phyloP scores from a whole-genome alignment of 2,888 invertebrate species.

The Tipula lateralis region DNA sequence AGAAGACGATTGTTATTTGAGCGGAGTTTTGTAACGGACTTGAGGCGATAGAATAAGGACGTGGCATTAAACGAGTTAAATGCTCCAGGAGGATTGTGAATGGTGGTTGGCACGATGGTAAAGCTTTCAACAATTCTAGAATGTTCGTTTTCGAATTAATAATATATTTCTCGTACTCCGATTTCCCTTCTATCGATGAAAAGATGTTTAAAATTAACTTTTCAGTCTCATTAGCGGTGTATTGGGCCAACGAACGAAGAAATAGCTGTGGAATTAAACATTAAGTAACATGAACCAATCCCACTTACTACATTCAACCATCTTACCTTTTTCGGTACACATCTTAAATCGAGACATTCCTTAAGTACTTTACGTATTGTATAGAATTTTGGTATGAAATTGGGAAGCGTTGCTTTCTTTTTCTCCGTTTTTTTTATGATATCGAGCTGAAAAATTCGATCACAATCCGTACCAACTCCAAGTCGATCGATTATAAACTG shows the following conservation, averaged over 20 bases:
- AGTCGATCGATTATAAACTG: background rate
- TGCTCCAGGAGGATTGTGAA: background rate
- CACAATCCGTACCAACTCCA: background rate
- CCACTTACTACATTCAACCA: background rate
- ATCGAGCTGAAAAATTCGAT: background rate
- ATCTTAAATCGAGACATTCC: background rate
- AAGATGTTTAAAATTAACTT: background rate
- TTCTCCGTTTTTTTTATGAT: background rate
- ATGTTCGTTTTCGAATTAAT: background rate
- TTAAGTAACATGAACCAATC: background rate
- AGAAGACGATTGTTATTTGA: background rate
- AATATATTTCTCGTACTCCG: background rate
- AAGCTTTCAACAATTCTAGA: background rate
- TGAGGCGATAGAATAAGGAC: conserved; percentile 11
- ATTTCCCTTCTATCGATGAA: background rate
- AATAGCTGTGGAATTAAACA: background rate
- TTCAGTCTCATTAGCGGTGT: background rate
- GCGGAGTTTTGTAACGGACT: background rate
- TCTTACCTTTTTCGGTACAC: conserved; percentile 4
- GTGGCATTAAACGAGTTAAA: background rate
- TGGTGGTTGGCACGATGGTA: background rate
- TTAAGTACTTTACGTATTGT: background rate
- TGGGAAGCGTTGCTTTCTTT: background rate
- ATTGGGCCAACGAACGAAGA: background rate
- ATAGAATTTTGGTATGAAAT: background rate